Evolutionary conservation across 2,113 vertebrate species (phyloP), one percentile per base, ranked within the genome.

Genomic region (Donacobius atricapilla): DNA sequence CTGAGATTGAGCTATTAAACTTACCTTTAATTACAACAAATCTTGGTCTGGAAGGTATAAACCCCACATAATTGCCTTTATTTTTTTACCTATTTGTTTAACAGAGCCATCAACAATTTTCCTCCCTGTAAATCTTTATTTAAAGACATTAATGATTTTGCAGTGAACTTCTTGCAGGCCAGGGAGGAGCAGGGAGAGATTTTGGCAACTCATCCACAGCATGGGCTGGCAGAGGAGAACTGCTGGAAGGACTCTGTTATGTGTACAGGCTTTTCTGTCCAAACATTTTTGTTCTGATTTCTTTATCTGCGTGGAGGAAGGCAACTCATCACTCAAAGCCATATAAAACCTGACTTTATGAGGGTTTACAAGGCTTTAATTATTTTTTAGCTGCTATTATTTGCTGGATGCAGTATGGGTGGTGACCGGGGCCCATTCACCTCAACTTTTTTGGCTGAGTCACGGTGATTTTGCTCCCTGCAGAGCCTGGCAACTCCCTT

Each of bases 391-490:
- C 28, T 20, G 5, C 13, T 51, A 2, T 45, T 56, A 22, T 13
- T 50, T 42, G 2, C 53, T 54, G 58, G 11, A 16, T 7, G 1
- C 3, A 31, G 5, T 4, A 3, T 10, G 9, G 13, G 16, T 68
- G 37, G 64, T 72, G 35, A 13, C 19, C 19, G 27, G 60, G 4
- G 3, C 25, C 10, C 10, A 4, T 17, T 12, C 24, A 77, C 2
- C 30, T 48, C 20, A 24, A 2, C 0, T 1, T 85, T 85, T 93
- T 94, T 21, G 31, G 3, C 66, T 47, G 75, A 72, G 76, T 79
- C 91, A 56, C 0, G 7, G 24, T 76, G 63, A 1, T 64, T 90
- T 68, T 31, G 7, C 15, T 53, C 17, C 28, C 22, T 47, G 33
- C 27, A 58, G 56, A 44, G 20, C 5, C 11, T 75, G n/a, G 27